phyloP scores from a whole-genome alignment of 2,113 vertebrate genomes.

The Eolophus roseicapilla region DNA sequence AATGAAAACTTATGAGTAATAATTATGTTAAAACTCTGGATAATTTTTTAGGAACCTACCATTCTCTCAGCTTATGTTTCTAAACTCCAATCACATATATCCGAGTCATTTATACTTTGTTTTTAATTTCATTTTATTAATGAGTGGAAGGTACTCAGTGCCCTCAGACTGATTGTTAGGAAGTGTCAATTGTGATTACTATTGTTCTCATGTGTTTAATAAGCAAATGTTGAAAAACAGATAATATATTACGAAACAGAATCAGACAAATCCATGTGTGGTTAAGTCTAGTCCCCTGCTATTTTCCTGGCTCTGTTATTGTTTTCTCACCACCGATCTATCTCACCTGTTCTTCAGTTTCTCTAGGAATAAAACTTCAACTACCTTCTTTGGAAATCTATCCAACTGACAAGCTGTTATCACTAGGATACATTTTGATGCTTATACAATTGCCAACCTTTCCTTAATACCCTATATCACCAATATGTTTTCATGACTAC shows the following conservation, averaged over 20 bases:
- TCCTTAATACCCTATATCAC: neutral
- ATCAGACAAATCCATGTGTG: neutral
- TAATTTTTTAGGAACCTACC: neutral
- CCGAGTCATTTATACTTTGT: neutral
- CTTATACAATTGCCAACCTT: neutral
- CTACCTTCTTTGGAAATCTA: neutral
- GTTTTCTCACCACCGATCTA: neutral
- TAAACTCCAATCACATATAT: neutral
- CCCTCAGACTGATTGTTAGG: neutral
- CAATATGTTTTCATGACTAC: neutral
- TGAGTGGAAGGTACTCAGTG: neutral
- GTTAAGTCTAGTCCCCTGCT: neutral
- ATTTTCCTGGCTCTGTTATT: neutral
- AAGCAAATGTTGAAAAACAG: neutral
- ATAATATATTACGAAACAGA: neutral
- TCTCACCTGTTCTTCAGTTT: neutral
- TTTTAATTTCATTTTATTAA: neutral
- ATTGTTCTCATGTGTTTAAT: neutral
- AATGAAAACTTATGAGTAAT: neutral
- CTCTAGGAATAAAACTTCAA: neutral
- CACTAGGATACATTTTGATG: neutral
- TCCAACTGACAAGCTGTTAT: neutral
- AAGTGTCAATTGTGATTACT: neutral
- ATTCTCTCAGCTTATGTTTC: neutral
- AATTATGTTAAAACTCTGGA: neutral